A percentile compares a stretch with the other conserved stretches of the same genome.
phyloP scores from a whole-genome alignment of 2,888 invertebrate species.

The Pachydiplax longipennis region DNA sequence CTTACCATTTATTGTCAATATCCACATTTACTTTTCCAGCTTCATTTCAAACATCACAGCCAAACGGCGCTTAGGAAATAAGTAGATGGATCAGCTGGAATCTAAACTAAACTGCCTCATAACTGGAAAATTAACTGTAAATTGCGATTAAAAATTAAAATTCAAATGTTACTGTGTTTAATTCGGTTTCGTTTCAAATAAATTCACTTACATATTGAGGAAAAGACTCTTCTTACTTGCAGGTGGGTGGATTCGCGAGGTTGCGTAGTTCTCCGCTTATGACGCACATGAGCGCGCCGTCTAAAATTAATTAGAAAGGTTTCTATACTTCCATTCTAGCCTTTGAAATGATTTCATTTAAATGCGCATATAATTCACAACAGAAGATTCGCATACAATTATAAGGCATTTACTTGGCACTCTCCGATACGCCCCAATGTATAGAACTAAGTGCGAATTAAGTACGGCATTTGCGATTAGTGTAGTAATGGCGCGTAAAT shows the following conservation, averaged over 20 bases:
- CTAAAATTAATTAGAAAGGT: not conserved
- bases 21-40: not conserved
- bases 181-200: not conserved
- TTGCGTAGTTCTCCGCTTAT: not conserved
- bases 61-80: not conserved
- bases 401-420: too few species aligned
- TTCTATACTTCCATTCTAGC: too few species aligned
- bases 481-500: too few species aligned
- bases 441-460: too few species aligned
- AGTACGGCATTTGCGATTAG: too few species aligned
- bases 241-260: conserved; percentile 23
- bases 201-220: too few species aligned
- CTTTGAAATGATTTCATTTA: too few species aligned
- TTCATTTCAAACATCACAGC: conserved; percentile 41
- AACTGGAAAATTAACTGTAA: not conserved
- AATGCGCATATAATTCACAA: too few species aligned
- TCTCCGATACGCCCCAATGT: too few species aligned
- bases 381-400: too few species aligned
- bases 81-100: not conserved
- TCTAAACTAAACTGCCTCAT: not conserved
- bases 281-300: not conserved
- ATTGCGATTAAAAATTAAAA: not conserved
- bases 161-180: too few species aligned
- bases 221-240: not conserved
- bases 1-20: conserved; percentile 36